Evolutionary conservation across 2,888 invertebrate genomes (phyloP), one percentile per base, ranked within the genome.

Genomic region (Choreutis nemorana): DNA sequence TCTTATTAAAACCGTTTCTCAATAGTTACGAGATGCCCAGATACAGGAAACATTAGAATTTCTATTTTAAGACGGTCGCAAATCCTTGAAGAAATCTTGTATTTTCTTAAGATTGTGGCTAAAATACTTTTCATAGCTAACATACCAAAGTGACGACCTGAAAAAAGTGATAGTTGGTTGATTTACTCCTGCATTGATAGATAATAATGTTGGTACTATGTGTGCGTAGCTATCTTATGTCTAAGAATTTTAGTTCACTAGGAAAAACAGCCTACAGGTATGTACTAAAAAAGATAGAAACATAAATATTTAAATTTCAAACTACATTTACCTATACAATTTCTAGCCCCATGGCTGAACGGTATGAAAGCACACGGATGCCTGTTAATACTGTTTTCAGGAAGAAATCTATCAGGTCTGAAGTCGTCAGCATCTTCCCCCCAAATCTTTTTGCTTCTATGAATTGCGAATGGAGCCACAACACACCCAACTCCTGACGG

Each of bases 401-500:
- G 78, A 14, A 80, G 47, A 47, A 86, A 86, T 31, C 84, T 51
- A 41, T 84, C 83, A 0, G 86, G 86, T 37, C 81, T 61, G 52
- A 85, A 86, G 28, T 48, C 52, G 26, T 81, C 67, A 0, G 83
- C 84, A 34, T 85, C 75, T 0, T 81, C 70, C 36, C 82, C 82
- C 77, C 82, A 86, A 30, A 79, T 59, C 32, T 55, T 52, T 34
- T 75, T 65, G 23, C 83, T 79, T 22, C 79, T 55, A 40, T 85
- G 85, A 29, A 68, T 58, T 31, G 55, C 47, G 38, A 67, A 67
- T 0, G 77, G 54, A 4, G 61, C 31, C 4, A 83, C 49, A 2
- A 62, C 80, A 26, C 70, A 62, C 0, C 71, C 61, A 11, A 72
- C 65, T 2, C 78, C 81, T 2, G 67, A 63, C 2, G 81, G 81